These are phyloP conservation scores for Cryptotis parvus DNA, from an alignment of 2,113 vertebrate species.

Conservation along the genomic window DNA sequence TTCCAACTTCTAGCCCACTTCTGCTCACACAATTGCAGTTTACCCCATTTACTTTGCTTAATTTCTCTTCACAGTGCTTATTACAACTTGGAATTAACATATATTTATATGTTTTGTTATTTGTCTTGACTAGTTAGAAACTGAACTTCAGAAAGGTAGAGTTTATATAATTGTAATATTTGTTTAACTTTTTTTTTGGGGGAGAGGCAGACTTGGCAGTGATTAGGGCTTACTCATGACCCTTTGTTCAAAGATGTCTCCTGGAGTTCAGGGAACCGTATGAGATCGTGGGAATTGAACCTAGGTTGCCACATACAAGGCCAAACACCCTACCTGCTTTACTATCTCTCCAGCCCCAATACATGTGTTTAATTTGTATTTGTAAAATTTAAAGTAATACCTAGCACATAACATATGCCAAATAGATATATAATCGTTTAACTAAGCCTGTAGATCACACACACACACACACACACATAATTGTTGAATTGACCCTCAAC, in stretches of 20 bases:
- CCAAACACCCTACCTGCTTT: too few species aligned
- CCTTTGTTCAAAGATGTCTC: too few species aligned
- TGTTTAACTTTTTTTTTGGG: not conserved
- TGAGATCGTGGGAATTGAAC: too few species aligned
- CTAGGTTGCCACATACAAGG: too few species aligned
- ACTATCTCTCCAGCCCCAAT: too few species aligned
- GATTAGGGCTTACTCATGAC: too few species aligned
- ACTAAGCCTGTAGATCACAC: too few species aligned
- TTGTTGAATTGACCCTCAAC: too few species aligned
- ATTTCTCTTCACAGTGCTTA: not conserved
- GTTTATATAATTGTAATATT: not conserved
- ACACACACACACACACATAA: too few species aligned
- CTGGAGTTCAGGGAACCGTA: too few species aligned
- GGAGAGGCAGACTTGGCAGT: too few species aligned
- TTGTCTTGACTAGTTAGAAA: not conserved
- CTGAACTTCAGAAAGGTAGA: not conserved
- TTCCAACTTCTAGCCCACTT: not conserved
- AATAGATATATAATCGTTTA: not conserved
- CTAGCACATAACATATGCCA: not conserved
- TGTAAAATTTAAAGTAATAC: not conserved
- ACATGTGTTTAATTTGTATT: not conserved
- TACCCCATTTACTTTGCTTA: not conserved
- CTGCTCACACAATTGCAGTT: fast-evolving
- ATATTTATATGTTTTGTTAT: not conserved
- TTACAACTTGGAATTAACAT: not conserved